Evolutionary conservation across 2,113 vertebrate genomes (phyloP).

Genomic region (Circaetus cinerascens): DNA sequence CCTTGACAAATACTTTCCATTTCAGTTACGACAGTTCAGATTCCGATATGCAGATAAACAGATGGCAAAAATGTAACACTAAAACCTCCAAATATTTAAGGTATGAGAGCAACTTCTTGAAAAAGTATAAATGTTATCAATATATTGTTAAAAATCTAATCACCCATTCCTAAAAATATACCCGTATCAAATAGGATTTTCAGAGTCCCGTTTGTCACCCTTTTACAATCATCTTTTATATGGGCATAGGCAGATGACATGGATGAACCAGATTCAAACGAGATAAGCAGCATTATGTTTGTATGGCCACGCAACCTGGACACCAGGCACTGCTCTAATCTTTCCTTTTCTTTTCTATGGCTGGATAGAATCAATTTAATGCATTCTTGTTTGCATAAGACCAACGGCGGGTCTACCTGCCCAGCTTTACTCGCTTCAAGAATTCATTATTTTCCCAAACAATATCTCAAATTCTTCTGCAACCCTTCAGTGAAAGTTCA

Average conservation of each 20-base stretch:
- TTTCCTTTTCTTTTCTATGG: not conserved
- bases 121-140: not conserved
- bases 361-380: not conserved
- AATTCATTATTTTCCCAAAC: not conserved
- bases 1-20: not conserved
- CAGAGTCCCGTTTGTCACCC: not conserved
- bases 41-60: not conserved
- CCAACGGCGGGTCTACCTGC: accelerated
- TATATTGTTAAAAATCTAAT: not conserved
- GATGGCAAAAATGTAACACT: not conserved
- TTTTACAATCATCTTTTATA: not conserved
- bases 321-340: not conserved
- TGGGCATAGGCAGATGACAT: not conserved
- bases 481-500: not conserved
- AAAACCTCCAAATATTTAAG: not conserved
- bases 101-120: not conserved
- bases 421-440: not conserved
- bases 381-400: not conserved
- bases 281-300: not conserved
- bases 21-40: not conserved
- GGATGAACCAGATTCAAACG: not conserved
- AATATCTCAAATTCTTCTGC: not conserved
- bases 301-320: accelerated
- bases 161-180: not conserved
- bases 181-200: not conserved